These are phyloP conservation scores for Drosophila chauvacae DNA, from an alignment of 1,140 invertebrate genomes.

Conservation along the genomic window DNA sequence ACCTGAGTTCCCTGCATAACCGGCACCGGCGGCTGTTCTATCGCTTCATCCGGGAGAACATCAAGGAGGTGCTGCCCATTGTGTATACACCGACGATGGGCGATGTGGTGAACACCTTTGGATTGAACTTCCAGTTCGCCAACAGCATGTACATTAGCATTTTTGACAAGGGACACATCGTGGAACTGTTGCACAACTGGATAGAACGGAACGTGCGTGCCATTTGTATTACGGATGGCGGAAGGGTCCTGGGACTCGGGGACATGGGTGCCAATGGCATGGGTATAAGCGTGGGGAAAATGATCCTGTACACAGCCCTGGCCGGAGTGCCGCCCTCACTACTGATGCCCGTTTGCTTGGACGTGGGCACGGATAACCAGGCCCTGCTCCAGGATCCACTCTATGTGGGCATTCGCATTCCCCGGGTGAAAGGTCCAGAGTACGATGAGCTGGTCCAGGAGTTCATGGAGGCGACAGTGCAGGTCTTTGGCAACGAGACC, in stretches of 20 bases:
- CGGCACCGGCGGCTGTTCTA: conserved; percentile 97
- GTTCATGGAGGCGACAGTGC: conserved; percentile 96
- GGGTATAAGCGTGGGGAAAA: conserved; percentile 97
- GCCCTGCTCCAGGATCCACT: conserved; percentile 93
- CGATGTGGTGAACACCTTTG: conserved; percentile 88
- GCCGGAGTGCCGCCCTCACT: conserved; percentile 96
- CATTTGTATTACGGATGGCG: conserved; percentile 97
- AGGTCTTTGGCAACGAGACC: conserved; percentile 92
- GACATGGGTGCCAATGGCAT: conserved; percentile 97
- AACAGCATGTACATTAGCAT: conserved; percentile 98
- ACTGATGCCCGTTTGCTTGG: conserved; percentile 94
- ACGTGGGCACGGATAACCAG: conserved; percentile 97
- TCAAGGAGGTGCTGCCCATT: conserved; percentile 93
- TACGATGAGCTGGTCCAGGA: conserved; percentile 99
- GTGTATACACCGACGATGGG: conserved; percentile 86
- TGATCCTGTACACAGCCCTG: conserved; percentile 96
- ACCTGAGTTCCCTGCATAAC: conserved; percentile 91
- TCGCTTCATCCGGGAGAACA: conserved; percentile 94
- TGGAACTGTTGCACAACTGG: conserved; percentile 88
- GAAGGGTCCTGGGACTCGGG: conserved; percentile 96
- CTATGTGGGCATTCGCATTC: conserved; percentile 96
- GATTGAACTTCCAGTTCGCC: conserved; percentile 85
- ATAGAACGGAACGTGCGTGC: conserved; percentile 90
- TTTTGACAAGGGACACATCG: conserved; percentile 96
- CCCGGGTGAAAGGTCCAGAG: conserved; percentile 91